Conservation (phyloP, 2,113 vertebrate species). For the Stigmatopora nigra region DNA sequence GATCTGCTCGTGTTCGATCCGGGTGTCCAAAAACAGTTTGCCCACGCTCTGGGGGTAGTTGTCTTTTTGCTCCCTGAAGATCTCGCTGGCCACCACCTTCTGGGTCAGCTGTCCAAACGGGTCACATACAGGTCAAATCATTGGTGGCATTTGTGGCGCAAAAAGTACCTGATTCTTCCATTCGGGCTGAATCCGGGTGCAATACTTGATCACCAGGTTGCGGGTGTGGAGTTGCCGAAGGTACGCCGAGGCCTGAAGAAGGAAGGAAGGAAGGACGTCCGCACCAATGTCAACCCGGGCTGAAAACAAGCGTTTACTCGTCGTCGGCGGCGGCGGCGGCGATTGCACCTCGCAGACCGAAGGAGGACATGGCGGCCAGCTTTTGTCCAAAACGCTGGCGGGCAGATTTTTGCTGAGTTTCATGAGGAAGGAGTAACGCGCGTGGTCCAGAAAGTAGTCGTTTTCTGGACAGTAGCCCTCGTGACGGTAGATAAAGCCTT, state of each 20-base stretch:
- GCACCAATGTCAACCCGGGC: neutral
- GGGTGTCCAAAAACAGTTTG: slow-evolving; percentile 85
- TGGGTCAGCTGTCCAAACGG: slow-evolving; percentile 73
- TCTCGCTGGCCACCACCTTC: slow-evolving; percentile 88
- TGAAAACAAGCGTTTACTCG: too few species aligned
- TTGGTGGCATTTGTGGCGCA: neutral
- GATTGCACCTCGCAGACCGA: slow-evolving; percentile 77
- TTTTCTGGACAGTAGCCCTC: slow-evolving; percentile 84
- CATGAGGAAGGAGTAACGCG: slow-evolving; percentile 87
- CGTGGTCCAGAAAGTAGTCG: slow-evolving; percentile 87
- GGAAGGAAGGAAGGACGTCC: slow-evolving; percentile 38
- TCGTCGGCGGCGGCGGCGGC: too few species aligned
- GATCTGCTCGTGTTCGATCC: slow-evolving; percentile 86
- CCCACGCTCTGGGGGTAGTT: slow-evolving; percentile 90
- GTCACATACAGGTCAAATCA: too few species aligned
- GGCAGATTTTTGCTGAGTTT: slow-evolving; percentile 81
- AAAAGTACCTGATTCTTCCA: slow-evolving; percentile 91
- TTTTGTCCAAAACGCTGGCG: slow-evolving; percentile 82
- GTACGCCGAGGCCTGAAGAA: slow-evolving; percentile 80
- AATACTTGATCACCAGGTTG: slow-evolving; percentile 91
- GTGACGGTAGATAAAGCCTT: slow-evolving; percentile 90
- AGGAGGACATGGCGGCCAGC: slow-evolving; percentile 82
- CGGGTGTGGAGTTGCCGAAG: slow-evolving; percentile 77
- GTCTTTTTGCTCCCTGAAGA: slow-evolving; percentile 93
- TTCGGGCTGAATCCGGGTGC: slow-evolving; percentile 87